Percentiles rank a stretch among this genome's conserved stretches.
These are phyloP conservation scores for Odontocolon sp. DNA, from an alignment of 2,888 invertebrate genomes.

Conservation along the genomic window DNA sequence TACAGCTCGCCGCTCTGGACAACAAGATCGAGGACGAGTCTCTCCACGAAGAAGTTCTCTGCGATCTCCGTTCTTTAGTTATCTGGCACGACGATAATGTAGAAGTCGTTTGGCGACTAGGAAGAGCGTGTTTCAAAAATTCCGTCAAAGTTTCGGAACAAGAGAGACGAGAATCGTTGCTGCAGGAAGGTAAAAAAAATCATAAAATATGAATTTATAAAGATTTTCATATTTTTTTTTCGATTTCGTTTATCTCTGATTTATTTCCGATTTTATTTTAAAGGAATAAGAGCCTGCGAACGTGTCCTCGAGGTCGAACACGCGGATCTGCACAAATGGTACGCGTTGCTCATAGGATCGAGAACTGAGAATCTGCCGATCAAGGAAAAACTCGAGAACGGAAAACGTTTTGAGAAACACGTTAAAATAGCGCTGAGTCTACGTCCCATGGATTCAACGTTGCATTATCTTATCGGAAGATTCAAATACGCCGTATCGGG, in stretches of 20 bases:
- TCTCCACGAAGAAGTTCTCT: constrained; percentile 65
- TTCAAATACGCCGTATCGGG: constrained; percentile 86
- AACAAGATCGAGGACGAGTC: constrained; percentile 64
- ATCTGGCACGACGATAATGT: constrained; percentile 70
- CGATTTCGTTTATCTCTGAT: not conserved
- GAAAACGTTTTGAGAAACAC: constrained; percentile 86
- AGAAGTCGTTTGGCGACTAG: constrained; percentile 77
- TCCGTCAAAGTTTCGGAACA: constrained; percentile 63
- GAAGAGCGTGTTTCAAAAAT: constrained; percentile 73
- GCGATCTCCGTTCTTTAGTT: constrained; percentile 69
- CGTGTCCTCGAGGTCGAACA: constrained; percentile 82
- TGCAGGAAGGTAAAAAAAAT: constrained; percentile 71
- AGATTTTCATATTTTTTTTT: not conserved
- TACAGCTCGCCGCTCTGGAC: constrained; percentile 69
- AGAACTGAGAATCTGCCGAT: constrained; percentile 84
- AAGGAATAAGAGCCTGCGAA: constrained; percentile 84
- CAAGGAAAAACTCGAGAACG: constrained; percentile 86
- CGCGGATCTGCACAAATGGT: constrained; percentile 88
- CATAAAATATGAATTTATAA: not conserved
- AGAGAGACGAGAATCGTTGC: constrained; percentile 63
- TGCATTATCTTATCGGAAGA: constrained; percentile 87
- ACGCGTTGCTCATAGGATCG: constrained; percentile 86
- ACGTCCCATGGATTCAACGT: constrained; percentile 84
- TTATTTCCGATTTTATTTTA: not conserved
- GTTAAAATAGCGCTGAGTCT: constrained; percentile 85